Percentiles rank a stretch among this genome's conserved stretches.
These are phyloP conservation scores for Pithys albifrons DNA, from an alignment of 2,113 vertebrate genomes.

Conservation along the genomic window DNA sequence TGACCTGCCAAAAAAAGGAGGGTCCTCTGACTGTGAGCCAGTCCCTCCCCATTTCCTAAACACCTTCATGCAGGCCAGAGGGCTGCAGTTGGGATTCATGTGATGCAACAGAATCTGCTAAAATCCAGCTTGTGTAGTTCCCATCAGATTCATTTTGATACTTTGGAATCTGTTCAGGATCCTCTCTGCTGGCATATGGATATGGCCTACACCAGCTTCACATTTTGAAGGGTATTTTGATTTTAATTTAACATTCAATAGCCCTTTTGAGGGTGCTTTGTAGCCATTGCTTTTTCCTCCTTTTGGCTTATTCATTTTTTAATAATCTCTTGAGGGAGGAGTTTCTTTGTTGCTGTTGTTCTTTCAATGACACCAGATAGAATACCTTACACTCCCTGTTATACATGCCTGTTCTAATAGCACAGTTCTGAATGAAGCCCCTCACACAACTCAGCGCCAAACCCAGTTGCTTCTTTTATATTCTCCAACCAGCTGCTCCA, in stretches of 20 bases:
- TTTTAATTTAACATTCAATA: not conserved
- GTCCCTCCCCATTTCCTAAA: not conserved
- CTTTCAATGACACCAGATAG: not conserved
- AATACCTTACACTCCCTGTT: not conserved
- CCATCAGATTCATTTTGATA: not conserved
- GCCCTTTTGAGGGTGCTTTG: not conserved
- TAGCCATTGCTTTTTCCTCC: not conserved
- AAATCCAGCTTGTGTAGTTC: not conserved
- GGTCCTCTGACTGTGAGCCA: not conserved
- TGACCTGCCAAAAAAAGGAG: not conserved
- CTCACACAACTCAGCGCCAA: not conserved
- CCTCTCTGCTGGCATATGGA: not conserved
- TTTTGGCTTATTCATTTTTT: not conserved
- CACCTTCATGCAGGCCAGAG: not conserved
- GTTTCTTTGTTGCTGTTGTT: not conserved
- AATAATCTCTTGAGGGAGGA: not conserved
- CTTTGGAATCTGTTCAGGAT: not conserved
- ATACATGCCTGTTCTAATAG: not conserved
- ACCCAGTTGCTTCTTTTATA: not conserved
- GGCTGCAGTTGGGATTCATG: not conserved
- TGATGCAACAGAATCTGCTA: rapidly evolving
- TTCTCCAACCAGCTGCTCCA: not conserved
- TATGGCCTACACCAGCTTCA: not conserved
- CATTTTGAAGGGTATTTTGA: not conserved
- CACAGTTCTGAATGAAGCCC: not conserved